Evolutionary conservation across 2,113 vertebrate species (phyloP).

Genomic region (Myxocyprinus asiaticus): DNA sequence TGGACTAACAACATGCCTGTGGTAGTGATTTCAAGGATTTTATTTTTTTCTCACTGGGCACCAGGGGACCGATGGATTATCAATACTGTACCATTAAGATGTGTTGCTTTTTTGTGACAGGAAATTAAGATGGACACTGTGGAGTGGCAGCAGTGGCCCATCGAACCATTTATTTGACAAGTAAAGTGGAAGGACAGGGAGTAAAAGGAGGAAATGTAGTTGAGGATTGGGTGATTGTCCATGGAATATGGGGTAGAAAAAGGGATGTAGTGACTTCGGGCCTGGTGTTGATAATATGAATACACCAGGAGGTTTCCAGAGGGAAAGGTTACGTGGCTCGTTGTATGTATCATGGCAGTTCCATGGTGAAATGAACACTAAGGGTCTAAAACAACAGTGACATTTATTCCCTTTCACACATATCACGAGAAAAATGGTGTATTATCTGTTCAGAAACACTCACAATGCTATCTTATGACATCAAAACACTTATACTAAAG

Average conservation of each 20-base stretch:
- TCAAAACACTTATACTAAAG: too few species aligned
- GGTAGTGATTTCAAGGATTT: constrained; percentile 42
- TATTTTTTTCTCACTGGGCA: constrained; percentile 44
- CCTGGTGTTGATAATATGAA: not conserved
- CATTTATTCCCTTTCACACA: too few species aligned
- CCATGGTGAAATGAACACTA: too few species aligned
- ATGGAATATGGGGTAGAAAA: not conserved
- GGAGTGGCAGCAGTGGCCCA: not conserved
- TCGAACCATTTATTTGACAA: constrained; percentile 23
- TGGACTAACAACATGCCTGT: constrained; percentile 46
- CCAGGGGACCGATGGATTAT: constrained; percentile 24
- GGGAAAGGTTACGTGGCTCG: too few species aligned
- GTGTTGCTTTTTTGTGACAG: constrained; percentile 19
- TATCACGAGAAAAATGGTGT: too few species aligned
- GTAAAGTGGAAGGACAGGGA: constrained; percentile 18
- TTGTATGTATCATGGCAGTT: too few species aligned
- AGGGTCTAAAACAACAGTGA: too few species aligned
- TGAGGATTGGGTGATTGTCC: not conserved
- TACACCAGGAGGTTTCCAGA: not conserved
- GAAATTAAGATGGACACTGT: constrained; percentile 19
- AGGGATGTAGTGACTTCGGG: constrained; percentile 1
- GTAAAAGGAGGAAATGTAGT: constrained; percentile 9
- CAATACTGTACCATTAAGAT: not conserved
- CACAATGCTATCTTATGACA: too few species aligned
- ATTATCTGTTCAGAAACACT: too few species aligned